A percentile compares a stretch with the other conserved stretches of the same genome.
phyloP scores from a whole-genome alignment of 2,113 vertebrate species.

The Cryptotis parvus region DNA sequence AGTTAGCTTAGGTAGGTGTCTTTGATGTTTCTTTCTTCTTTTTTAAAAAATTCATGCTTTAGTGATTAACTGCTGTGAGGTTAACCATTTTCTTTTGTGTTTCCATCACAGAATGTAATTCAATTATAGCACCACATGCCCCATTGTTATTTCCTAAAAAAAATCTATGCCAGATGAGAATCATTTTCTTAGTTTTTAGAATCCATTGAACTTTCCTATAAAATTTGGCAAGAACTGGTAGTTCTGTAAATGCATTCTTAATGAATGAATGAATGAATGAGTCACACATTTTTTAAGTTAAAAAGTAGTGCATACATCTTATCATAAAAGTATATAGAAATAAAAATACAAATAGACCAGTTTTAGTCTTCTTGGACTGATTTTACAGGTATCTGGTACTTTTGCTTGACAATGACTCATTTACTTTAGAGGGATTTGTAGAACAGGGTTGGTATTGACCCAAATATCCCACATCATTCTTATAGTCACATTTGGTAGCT shows the following conservation, averaged over 20 bases:
- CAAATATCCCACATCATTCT: slow-evolving; percentile 49
- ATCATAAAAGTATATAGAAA: neutral
- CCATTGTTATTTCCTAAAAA: slow-evolving; percentile 27
- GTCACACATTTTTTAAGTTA: neutral
- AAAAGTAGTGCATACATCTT: neutral
- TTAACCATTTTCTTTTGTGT: slow-evolving; percentile 13
- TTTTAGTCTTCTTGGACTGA: slow-evolving; percentile 1
- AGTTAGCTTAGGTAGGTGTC: neutral
- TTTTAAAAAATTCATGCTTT: neutral
- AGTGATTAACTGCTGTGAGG: neutral
- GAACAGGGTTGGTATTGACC: slow-evolving; percentile 20
- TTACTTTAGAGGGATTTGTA: slow-evolving; percentile 26
- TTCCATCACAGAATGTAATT: neutral
- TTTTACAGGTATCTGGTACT: neutral
- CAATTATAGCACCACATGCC: neutral
- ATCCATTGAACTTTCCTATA: neutral
- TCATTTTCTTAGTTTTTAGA: slow-evolving; percentile 35
- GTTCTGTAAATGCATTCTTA: neutral
- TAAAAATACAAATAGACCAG: neutral
- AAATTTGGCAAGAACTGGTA: neutral
- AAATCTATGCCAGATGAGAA: neutral
- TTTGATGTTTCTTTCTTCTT: neutral
- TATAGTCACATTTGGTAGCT: slow-evolving; percentile 2
- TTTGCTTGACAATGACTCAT: neutral
- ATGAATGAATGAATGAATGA: neutral